A percentile compares a stretch with the other conserved stretches of the same genome.
Evolutionary conservation across 2,113 vertebrate genomes (phyloP).

Genomic region (Fukomys damarensis): DNA sequence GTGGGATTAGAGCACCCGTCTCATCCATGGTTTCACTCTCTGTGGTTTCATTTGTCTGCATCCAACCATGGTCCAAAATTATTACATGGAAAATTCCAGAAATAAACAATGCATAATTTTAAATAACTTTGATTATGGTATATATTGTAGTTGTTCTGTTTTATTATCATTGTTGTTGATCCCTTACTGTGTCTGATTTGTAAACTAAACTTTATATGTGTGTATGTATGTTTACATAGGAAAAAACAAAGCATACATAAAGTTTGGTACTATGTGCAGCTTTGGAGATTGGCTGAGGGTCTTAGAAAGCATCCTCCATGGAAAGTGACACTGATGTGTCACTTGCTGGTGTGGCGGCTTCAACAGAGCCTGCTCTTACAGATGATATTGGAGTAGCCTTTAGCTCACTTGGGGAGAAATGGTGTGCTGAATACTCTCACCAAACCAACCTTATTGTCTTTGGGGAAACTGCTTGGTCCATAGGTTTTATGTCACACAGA

Average conservation of each 20-base stretch:
- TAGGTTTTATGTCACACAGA: not conserved
- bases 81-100: constrained; percentile 7
- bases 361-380: constrained; percentile 20
- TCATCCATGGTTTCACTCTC: not conserved
- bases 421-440: not conserved
- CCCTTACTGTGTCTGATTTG: not conserved
- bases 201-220: not conserved
- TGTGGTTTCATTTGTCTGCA: not conserved
- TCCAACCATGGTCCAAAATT: not conserved
- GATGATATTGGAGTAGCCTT: not conserved
- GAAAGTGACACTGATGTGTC: not conserved
- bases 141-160: not conserved
- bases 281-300: not conserved
- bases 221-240: not conserved
- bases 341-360: not conserved
- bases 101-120: not conserved
- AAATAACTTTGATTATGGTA: not conserved
- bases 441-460: not conserved
- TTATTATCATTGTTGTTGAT: not conserved
- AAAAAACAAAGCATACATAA: not conserved
- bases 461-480: not conserved
- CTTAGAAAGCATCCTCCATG: not conserved
- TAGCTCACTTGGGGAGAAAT: not conserved
- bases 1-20: not conserved
- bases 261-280: not conserved